Conservation (phyloP, 2,797 vertebrate species). For the Aquila chrysaetos region DNA sequence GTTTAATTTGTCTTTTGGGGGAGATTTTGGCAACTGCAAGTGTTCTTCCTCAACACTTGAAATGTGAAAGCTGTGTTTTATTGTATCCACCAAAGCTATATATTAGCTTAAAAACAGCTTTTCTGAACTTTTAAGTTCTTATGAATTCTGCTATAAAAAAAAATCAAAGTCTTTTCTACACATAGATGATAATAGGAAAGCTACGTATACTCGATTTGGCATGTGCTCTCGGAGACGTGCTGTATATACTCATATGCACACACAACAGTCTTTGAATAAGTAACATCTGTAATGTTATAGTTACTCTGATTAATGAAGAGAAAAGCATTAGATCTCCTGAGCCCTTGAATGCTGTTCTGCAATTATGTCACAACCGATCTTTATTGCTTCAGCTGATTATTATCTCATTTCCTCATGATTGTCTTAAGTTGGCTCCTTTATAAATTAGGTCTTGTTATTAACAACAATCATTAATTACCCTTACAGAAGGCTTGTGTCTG, state of each 20-base stretch:
- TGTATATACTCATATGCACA: neutral
- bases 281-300: neutral
- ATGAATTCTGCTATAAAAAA: neutral
- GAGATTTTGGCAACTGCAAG: neutral
- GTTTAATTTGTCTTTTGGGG: neutral
- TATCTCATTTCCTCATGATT: conserved; percentile 1
- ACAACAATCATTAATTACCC: neutral
- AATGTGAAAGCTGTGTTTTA: neutral
- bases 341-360: neutral
- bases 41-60: neutral
- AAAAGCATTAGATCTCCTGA: neutral
- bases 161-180: neutral
- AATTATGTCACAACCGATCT: neutral
- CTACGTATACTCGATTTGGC: neutral
- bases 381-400: conserved; percentile 10
- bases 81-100: neutral
- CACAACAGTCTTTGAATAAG: neutral
- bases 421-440: neutral
- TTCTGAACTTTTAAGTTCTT: neutral
- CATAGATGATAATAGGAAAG: neutral
- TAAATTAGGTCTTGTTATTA: conserved; percentile 6
- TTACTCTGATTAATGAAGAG: conserved; percentile 25
- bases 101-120: neutral
- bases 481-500: neutral
- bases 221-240: neutral